Conservation (phyloP, 1,140 invertebrate genomes). For the Drosophila rufa region DNA sequence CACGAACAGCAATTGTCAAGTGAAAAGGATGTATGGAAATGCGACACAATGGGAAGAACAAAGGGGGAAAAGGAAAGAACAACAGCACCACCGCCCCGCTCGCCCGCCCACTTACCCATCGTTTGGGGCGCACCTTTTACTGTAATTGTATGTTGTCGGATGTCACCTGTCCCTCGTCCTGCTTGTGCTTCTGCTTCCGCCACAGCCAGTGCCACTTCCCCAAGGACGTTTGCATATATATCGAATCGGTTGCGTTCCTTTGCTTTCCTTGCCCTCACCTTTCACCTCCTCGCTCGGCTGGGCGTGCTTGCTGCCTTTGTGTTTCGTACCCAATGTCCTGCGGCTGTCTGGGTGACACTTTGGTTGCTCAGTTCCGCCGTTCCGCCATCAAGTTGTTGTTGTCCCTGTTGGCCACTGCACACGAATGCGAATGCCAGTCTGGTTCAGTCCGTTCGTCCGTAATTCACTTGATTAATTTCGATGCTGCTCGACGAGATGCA, state of each 20-base stretch:
- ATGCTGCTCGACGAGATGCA: constrained; percentile 28
- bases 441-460: neutral
- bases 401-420: constrained; percentile 24
- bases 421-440: constrained; percentile 27
- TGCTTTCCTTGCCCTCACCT: constrained; percentile 1
- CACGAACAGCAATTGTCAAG: neutral
- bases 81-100: neutral
- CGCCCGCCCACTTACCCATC: constrained; percentile 70
- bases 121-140: constrained; percentile 68
- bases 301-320: constrained; percentile 32
- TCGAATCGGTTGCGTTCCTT: constrained; percentile 3
- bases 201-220: constrained; percentile 28
- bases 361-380: constrained; percentile 15
- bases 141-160: constrained; percentile 48
- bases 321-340: constrained; percentile 24
- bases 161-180: constrained; percentile 25
- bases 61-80: neutral
- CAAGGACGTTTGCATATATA: constrained; percentile 46
- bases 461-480: constrained; percentile 42
- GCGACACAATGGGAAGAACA: constrained; percentile 43
- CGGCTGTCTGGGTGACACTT: constrained; percentile 8
- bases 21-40: constrained; percentile 57
- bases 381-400: constrained; percentile 39
- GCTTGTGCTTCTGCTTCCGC: constrained; percentile 14
- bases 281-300: neutral